A percentile compares a stretch with the other conserved stretches of the same genome.
Conservation (phyloP, 2,113 vertebrate species). For the Labeo catla region DNA sequence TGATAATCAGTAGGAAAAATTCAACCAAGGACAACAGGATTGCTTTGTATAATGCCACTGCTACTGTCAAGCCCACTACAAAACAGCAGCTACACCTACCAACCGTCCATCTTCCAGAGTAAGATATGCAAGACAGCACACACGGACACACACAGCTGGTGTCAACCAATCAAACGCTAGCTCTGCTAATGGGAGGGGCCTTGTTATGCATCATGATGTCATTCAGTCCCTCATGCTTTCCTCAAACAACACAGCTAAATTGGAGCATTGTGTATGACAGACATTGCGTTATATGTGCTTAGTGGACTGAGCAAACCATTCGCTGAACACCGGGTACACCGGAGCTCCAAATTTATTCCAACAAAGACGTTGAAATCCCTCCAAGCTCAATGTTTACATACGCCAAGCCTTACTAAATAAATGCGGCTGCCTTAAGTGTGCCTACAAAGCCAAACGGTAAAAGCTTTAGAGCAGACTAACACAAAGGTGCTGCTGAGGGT, state of each 20-base stretch:
- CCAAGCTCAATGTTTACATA: neutral
- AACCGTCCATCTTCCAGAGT: neutral
- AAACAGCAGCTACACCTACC: conserved; percentile 1
- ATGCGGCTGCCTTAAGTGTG: neutral
- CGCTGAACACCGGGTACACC: neutral
- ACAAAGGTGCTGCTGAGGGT: conserved; percentile 8
- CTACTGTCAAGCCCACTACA: neutral
- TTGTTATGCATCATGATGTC: conserved; percentile 21
- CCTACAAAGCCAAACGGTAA: neutral
- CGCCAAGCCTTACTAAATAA: neutral
- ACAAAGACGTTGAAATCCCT: conserved; percentile 9
- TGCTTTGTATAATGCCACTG: neutral
- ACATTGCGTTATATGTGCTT: neutral
- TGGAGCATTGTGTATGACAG: conserved; percentile 13
- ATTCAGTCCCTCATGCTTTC: conserved; percentile 16
- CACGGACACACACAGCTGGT: neutral
- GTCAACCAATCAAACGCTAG: conserved; percentile 8
- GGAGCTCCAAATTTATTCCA: neutral
- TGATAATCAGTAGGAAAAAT: neutral
- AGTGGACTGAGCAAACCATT: neutral
- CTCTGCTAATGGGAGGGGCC: neutral
- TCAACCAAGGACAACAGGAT: neutral
- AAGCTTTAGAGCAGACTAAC: neutral
- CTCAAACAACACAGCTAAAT: conserved; percentile 17
- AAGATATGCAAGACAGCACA: neutral